These are phyloP conservation scores for Rynchops niger DNA, from an alignment of 2,113 vertebrate genomes.

Conservation along the genomic window DNA sequence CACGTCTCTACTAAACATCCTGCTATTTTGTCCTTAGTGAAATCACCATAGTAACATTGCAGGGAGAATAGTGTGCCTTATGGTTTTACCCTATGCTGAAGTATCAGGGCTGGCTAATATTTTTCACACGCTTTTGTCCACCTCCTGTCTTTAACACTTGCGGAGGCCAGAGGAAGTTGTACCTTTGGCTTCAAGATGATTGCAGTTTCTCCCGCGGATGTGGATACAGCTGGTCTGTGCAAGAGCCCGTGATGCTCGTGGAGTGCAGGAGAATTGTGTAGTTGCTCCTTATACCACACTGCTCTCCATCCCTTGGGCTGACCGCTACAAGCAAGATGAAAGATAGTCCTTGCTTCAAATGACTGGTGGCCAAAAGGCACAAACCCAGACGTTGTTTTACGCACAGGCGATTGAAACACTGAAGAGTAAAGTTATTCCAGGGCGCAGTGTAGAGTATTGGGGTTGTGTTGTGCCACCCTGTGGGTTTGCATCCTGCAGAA, in stretches of 20 bases:
- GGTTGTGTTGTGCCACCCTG: neutral
- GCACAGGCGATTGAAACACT: rapidly evolving
- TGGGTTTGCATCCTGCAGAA: neutral
- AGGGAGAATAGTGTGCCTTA: neutral
- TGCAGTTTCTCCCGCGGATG: neutral
- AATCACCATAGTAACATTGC: conserved; percentile 23
- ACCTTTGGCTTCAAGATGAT: neutral
- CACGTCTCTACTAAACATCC: neutral
- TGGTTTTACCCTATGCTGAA: neutral
- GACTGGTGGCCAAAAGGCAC: neutral
- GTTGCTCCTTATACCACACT: rapidly evolving
- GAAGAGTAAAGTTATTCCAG: neutral
- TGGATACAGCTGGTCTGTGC: neutral
- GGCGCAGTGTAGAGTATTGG: neutral
- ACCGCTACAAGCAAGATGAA: rapidly evolving
- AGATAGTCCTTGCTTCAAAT: neutral
- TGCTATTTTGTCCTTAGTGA: neutral
- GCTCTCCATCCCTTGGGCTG: neutral
- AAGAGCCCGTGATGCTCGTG: rapidly evolving
- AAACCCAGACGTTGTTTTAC: neutral
- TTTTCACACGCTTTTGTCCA: neutral
- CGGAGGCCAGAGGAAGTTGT: rapidly evolving
- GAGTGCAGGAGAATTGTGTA: neutral
- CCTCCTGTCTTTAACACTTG: neutral
- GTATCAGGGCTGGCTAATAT: neutral